phyloP scores from a whole-genome alignment of 2,888 invertebrate genomes.

The Aleiodes alternator region DNA sequence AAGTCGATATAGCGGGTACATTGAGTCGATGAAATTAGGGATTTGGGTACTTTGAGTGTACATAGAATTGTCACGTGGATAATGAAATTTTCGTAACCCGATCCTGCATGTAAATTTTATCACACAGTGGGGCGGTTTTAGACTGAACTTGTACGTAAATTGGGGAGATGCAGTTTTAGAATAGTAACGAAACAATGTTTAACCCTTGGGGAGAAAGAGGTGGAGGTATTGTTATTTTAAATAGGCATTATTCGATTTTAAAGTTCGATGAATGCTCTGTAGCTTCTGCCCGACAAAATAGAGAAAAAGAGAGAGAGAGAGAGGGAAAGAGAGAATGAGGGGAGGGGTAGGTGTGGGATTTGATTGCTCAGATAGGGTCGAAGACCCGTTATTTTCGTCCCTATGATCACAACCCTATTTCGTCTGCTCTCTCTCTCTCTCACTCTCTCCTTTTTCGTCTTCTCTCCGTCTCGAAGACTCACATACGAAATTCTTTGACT shows the following conservation, averaged over 20 bases:
- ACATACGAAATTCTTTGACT: conserved; percentile 46
- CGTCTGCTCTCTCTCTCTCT: conserved; percentile 31
- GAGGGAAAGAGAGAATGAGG: too few species aligned
- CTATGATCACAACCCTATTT: conserved; percentile 50
- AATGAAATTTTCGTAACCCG: conserved; percentile 75
- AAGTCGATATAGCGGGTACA: conserved; percentile 24
- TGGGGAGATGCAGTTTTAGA: conserved; percentile 41
- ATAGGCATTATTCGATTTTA: conserved; percentile 75
- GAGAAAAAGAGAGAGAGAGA: too few species aligned
- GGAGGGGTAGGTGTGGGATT: conserved; percentile 62
- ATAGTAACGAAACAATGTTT: conserved; percentile 71
- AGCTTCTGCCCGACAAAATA: conserved; percentile 38
- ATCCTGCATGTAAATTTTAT: conserved; percentile 73
- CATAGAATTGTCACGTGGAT: conserved; percentile 59
- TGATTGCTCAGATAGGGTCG: conserved; percentile 73
- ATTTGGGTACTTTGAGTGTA: conserved; percentile 35
- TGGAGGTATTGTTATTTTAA: conserved; percentile 74
- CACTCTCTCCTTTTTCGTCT: not conserved
- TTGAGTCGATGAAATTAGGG: conserved; percentile 38
- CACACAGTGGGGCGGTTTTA: conserved; percentile 50
- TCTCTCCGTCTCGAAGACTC: conserved; percentile 34
- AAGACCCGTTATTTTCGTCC: conserved; percentile 71
- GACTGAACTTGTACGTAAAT: conserved; percentile 57
- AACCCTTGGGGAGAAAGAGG: conserved; percentile 66
- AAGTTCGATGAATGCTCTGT: conserved; percentile 73